phyloP scores from a whole-genome alignment of 35 echinoderm and acorn worm species.

The Apostichopus japonicus region DNA sequence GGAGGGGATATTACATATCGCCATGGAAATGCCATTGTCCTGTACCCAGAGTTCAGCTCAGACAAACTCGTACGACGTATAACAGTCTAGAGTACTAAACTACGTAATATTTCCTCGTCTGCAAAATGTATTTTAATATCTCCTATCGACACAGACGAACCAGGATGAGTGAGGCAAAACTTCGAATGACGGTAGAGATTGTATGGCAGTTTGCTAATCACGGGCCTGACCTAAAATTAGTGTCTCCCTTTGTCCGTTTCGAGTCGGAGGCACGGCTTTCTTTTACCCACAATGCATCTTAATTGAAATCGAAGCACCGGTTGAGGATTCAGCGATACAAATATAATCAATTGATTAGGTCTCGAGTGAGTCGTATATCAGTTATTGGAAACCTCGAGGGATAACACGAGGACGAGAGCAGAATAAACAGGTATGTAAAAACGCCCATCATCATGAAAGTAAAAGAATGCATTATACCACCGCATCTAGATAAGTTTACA shows the following conservation, averaged over 20 bases:
- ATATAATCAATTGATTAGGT: slow-evolving; percentile 44
- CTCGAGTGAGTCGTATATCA: background rate
- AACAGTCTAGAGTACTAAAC: background rate
- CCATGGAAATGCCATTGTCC: background rate
- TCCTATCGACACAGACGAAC: background rate
- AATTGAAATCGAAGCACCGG: slow-evolving; percentile 19
- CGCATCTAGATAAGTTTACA: background rate
- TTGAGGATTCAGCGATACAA: slow-evolving; percentile 9
- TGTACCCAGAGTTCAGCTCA: background rate
- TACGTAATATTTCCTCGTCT: background rate
- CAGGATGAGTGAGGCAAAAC: background rate
- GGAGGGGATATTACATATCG: too few species aligned
- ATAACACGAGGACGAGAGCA: background rate
- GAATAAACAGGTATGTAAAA: background rate
- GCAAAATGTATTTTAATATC: background rate
- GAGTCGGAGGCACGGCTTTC: background rate
- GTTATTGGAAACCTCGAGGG: background rate
- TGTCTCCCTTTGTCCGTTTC: background rate
- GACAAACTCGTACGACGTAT: background rate
- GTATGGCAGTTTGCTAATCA: slow-evolving; percentile 23
- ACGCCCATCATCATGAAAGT: background rate
- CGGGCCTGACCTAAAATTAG: slow-evolving; percentile 20
- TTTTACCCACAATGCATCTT: slow-evolving; percentile 38
- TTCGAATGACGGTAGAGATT: background rate
- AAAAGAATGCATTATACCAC: background rate